Conservation (phyloP, 2,113 vertebrate species). For the Trogon surrucura region DNA sequence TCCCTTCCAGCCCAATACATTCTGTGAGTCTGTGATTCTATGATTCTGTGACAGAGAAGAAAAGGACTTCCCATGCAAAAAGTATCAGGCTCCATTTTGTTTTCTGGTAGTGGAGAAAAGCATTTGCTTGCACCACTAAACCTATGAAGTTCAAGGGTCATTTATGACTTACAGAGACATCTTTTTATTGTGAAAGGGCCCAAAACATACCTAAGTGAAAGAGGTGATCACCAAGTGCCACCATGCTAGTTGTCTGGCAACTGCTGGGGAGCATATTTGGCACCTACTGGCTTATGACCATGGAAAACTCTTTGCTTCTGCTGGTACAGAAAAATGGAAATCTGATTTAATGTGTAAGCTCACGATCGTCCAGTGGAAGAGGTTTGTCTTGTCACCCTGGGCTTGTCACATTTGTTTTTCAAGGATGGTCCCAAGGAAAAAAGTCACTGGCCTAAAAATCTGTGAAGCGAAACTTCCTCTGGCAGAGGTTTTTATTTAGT, state of each 20-base stretch:
- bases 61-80: background rate
- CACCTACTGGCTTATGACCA: background rate
- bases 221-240: background rate
- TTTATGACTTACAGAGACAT: background rate
- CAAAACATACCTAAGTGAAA: background rate
- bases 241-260: background rate
- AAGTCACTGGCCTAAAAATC: background rate
- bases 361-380: background rate
- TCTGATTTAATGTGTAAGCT: fast-evolving
- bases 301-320: background rate
- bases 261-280: background rate
- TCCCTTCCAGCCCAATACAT: no score
- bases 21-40: no score
- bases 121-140: background rate
- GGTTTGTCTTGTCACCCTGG: background rate
- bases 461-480: background rate
- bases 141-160: background rate
- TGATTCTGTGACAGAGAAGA: background rate
- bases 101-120: background rate
- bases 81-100: background rate
- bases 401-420: background rate
- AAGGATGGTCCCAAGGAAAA: background rate
- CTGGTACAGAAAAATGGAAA: background rate
- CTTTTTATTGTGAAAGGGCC: background rate
- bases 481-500: background rate